Conservation (phyloP, 2,797 vertebrate species). For the Coluber constrictor region DNA sequence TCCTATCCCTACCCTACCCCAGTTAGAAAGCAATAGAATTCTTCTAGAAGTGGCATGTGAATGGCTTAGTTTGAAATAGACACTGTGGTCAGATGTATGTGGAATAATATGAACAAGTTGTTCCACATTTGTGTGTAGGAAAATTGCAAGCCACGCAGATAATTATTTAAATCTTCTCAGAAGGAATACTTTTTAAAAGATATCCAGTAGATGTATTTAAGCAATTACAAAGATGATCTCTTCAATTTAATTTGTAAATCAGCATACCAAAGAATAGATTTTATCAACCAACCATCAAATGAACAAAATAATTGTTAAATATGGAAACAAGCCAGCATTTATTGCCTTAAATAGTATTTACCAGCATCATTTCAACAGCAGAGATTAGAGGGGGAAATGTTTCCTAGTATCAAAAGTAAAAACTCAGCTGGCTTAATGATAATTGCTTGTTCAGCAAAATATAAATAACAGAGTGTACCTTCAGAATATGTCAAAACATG, state of each 20-base stretch:
- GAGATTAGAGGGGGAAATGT: constrained; percentile 14
- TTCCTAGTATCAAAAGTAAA: constrained; percentile 23
- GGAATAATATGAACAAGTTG: background rate
- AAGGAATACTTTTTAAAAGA: background rate
- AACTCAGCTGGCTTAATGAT: constrained; percentile 30
- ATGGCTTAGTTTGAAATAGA: background rate
- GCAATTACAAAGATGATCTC: background rate
- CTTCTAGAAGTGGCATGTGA: background rate
- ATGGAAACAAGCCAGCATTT: constrained; percentile 1
- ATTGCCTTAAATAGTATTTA: constrained; percentile 19
- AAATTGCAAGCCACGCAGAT: background rate
- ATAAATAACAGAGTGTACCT: constrained; percentile 8
- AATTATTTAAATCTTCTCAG: background rate
- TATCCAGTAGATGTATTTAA: background rate
- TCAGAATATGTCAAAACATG: constrained; percentile 44
- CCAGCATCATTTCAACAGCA: constrained; percentile 1
- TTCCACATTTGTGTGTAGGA: background rate
- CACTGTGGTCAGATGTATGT: background rate
- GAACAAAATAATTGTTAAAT: constrained; percentile 22
- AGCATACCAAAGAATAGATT: background rate
- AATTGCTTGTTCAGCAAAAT: background rate
- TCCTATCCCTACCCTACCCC: background rate
- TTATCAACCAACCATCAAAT: background rate
- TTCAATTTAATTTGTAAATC: constrained; percentile 23
- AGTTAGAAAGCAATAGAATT: background rate